Base-by-base conservation (phyloP, 2,888 invertebrate genomes). In the Lepetodrilus schrolli region DNA sequence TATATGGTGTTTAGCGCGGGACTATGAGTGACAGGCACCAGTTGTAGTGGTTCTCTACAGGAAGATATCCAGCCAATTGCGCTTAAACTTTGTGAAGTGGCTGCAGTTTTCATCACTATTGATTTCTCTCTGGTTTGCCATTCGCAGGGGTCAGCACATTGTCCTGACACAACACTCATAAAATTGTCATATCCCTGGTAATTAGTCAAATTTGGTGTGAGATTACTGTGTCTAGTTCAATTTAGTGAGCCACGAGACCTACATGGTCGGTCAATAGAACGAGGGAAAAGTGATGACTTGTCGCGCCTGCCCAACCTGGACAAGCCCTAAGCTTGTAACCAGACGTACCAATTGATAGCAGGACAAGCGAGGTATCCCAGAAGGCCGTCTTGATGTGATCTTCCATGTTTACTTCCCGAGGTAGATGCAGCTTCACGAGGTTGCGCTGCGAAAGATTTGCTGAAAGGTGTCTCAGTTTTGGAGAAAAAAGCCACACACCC, bases 51-150 rank as follows among this genome's bases (percentile, higher is more conserved):
- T n/a, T n/a, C n/a, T n/a, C n/a, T n/a, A n/a, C n/a, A n/a, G n/a
- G n/a, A n/a, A n/a, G n/a, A n/a, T n/a, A n/a, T n/a, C n/a, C n/a
- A n/a, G n/a, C 8, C 4, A 21, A 48, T 48, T 21, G 17, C 48
- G 17, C 20, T 21, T 48, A 48, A 38, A 48, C 20, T 48, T 21
- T 20, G 20, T 48, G 4, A 21, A 48, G n/a, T n/a, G n/a, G n/a
- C 20, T 48, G 48, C 1, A 20, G 48, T 20, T 58, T 58, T 34
- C 58, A 58, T 58, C 58, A 58, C 2, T 58, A 58, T 58, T 58
- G 58, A 58, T 58, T 58, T 30, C 13, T 30, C 2, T 58, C 10
- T 58, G 26, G 58, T 30, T 58, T 17, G 8, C 26, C 17, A 13
- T n/a, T 8, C 30, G 23, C 17, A 34, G 58, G 26, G 58, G 23